Percentiles rank a stretch among this genome's conserved stretches.
phyloP scores from a whole-genome alignment of 2,888 invertebrate species.

The Bruchidius siliquastri region DNA sequence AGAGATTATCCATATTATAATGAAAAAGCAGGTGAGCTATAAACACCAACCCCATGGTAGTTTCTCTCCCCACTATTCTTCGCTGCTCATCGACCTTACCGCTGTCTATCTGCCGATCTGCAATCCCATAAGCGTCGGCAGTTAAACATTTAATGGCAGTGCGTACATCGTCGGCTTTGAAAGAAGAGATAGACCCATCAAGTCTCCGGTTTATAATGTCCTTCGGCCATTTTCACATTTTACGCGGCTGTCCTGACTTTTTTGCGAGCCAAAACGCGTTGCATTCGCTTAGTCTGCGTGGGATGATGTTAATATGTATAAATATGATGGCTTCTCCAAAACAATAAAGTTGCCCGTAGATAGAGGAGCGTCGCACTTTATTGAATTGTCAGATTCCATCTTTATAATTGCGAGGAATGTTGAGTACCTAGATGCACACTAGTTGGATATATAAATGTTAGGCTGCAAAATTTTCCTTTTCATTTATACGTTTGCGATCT shows the following conservation, averaged over 20 bases:
- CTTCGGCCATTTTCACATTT: neutral
- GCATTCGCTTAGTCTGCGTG: neutral
- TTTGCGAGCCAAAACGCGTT: neutral
- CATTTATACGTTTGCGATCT: too few species aligned
- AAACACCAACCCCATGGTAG: too few species aligned
- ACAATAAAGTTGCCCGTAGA: neutral
- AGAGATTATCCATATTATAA: too few species aligned
- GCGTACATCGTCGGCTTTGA: neutral
- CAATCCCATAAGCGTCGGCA: neutral
- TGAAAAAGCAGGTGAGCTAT: too few species aligned
- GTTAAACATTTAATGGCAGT: neutral
- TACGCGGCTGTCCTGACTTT: neutral
- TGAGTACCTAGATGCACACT: neutral
- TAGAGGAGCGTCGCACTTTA: neutral
- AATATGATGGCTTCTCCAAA: neutral
- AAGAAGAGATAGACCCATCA: neutral
- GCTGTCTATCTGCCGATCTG: neutral
- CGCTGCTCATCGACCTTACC: neutral
- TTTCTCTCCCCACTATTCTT: neutral
- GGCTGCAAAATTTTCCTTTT: too few species aligned
- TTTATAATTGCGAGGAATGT: neutral
- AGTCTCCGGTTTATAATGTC: neutral
- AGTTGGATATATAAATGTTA: neutral
- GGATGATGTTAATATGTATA: neutral
- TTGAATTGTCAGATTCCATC: neutral